Base-by-base conservation (phyloP, 2,888 invertebrate genomes). In the Pristionchus fissidentatus region DNA sequence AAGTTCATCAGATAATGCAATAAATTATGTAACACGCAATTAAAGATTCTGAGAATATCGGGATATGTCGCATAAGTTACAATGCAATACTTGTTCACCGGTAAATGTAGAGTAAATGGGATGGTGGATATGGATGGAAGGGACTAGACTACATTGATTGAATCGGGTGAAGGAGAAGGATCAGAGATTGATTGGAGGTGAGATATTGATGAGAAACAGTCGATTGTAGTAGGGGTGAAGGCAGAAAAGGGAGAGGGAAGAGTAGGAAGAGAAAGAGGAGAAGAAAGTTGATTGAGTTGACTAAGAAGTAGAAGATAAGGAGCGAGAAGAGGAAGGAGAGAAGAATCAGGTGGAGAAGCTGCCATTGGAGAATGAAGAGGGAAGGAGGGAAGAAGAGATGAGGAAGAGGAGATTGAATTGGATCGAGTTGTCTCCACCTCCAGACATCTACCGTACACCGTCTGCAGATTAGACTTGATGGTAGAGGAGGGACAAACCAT, bases 381-480 rank as follows among this genome's bases (percentile, higher is more conserved):
- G 15, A 80, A n/a, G 8, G 80, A 10, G n/a, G 62, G 62, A 26
- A 19, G 22, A 22, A 80, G 41, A n/a, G 80, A 10, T 52, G 62
- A 38, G n/a, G 60, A 26, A 10, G 60, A 43, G 35, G 62, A 60
- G 8, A 66, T 35, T 8, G 66, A 22, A 66, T 10, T 66, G 13
- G 38, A 35, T 13, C 32, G 35, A 35, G 66, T 19, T 66, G 38
- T 38, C 5, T 66, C 66, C 19, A 78, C 78, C 43, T 78, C 52
- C 0, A 78, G 78, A 19, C 38, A 38, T 19, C 22, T 57, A 10
- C 60, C 41, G 41, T 80, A 80, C 10, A 80, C 80, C 4, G 80
- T 80, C 8, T 60, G 19, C n/a, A 80, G 57, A 38, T 80, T 80
- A 19, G 80, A 38, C 29, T 80, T 80, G 57, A 80, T 57, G 4